Evolutionary conservation across 1,140 invertebrate species (phyloP).

Genomic region (Drosophila malerkotliana): DNA sequence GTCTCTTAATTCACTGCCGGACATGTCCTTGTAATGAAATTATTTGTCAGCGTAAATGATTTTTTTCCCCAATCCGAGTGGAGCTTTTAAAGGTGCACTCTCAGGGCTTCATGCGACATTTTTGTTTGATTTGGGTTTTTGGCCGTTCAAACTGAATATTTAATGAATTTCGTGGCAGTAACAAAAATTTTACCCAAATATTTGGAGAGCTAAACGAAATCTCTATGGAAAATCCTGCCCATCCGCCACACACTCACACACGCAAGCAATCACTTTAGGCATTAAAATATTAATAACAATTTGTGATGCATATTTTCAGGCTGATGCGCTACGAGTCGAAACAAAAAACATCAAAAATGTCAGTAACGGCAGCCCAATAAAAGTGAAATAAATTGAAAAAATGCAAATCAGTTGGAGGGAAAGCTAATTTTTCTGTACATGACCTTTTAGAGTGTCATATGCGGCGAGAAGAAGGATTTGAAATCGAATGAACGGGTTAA

Average conservation of each 20-base stretch:
- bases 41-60: conserved; percentile 68
- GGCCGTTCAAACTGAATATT: conserved; percentile 53
- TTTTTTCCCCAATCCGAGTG: conserved; percentile 7
- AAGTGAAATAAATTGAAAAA: conserved; percentile 53
- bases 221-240: conserved; percentile 17
- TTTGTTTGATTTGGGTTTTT: conserved; percentile 27
- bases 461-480: conserved; percentile 22
- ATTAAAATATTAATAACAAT: conserved; percentile 79
- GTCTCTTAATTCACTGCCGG: conserved; percentile 60
- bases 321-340: conserved; percentile 42
- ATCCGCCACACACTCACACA: conserved; percentile 3
- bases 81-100: conserved; percentile 31
- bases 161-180: conserved; percentile 42
- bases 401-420: conserved; percentile 46
- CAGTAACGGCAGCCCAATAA: conserved; percentile 6
- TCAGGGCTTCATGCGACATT: conserved; percentile 20
- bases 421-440: conserved; percentile 27
- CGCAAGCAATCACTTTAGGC: conserved; percentile 51
- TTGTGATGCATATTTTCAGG: conserved; percentile 67
- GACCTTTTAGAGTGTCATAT: conserved; percentile 18
- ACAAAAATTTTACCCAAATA: conserved; percentile 56
- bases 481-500: not conserved
- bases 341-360: conserved; percentile 21
- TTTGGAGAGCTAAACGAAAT: conserved; percentile 35
- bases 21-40: conserved; percentile 68